phyloP scores from a whole-genome alignment of 2,888 invertebrate genomes.

The Liposcelis brunnea region DNA sequence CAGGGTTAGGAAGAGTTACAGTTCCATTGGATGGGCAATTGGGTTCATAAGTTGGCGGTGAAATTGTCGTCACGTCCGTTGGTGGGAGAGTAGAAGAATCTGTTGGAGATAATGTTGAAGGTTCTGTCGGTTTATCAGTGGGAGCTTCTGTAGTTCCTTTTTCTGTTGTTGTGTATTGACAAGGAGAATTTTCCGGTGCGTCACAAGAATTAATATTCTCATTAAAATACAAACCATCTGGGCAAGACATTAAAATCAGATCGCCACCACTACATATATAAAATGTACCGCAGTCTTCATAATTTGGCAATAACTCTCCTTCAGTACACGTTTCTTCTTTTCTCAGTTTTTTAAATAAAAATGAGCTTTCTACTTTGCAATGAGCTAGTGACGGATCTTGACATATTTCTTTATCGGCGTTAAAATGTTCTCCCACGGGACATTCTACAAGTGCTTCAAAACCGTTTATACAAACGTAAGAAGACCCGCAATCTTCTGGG shows the following conservation, averaged over 20 bases:
- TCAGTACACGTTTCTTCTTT: not conserved
- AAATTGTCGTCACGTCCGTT: not conserved
- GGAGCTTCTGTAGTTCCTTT: no score
- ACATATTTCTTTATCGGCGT: not conserved
- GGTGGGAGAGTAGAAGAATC: not conserved
- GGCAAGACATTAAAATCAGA: not conserved
- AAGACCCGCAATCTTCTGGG: constrained; percentile 2
- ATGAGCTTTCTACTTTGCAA: not conserved
- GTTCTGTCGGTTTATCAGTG: no score
- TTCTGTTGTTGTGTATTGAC: not conserved
- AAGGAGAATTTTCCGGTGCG: not conserved
- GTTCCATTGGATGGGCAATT: constrained; percentile 1
- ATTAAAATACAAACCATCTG: not conserved
- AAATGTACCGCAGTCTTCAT: not conserved
- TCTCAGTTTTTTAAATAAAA: not conserved
- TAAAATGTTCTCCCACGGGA: constrained; percentile 1
- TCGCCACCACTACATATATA: not conserved
- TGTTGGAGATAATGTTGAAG: no score
- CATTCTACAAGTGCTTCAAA: not conserved
- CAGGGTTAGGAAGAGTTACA: not conserved
- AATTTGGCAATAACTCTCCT: not conserved
- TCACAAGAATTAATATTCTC: not conserved
- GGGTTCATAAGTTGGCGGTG: not conserved
- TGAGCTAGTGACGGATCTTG: not conserved
- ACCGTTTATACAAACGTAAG: constrained; percentile 1